A percentile compares a stretch with the other conserved stretches of the same genome.
phyloP scores from a whole-genome alignment of 2,113 vertebrate species.

The Ornithorhynchus anatinus region DNA sequence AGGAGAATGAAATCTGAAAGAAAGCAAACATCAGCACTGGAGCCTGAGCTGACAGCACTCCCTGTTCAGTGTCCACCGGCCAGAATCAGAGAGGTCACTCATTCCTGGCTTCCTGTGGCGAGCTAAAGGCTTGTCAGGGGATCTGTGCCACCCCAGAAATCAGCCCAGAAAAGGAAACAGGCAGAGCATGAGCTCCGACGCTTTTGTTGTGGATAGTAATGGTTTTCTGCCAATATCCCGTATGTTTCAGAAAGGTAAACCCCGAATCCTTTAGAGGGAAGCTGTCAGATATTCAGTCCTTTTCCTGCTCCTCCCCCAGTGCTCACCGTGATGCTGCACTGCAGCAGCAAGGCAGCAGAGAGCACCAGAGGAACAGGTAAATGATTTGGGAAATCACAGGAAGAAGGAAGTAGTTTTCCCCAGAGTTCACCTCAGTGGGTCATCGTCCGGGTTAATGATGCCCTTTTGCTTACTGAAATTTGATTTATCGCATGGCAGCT shows the following conservation, averaged over 20 bases:
- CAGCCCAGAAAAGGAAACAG: background rate
- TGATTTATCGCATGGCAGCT: too few species aligned
- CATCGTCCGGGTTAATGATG: too few species aligned
- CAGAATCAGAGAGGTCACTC: too few species aligned
- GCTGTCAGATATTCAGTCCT: too few species aligned
- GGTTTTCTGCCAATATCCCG: background rate
- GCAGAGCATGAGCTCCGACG: accelerated
- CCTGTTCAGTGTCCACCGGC: too few species aligned
- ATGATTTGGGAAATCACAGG: background rate
- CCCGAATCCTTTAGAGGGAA: accelerated
- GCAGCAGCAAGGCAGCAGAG: background rate
- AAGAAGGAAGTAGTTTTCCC: background rate
- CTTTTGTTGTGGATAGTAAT: background rate
- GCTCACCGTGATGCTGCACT: too few species aligned
- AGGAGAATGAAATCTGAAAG: too few species aligned
- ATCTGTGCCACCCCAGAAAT: background rate
- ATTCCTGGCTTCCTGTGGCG: too few species aligned
- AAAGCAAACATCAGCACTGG: too few species aligned
- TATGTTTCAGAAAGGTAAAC: background rate
- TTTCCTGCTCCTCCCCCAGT: background rate
- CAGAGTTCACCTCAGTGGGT: too few species aligned
- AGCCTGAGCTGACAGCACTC: too few species aligned
- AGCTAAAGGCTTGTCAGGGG: background rate
- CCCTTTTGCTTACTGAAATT: too few species aligned
- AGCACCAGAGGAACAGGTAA: background rate